These are phyloP conservation scores for Sorex fumeus DNA, from an alignment of 2,113 vertebrate species.

Conservation along the genomic window DNA sequence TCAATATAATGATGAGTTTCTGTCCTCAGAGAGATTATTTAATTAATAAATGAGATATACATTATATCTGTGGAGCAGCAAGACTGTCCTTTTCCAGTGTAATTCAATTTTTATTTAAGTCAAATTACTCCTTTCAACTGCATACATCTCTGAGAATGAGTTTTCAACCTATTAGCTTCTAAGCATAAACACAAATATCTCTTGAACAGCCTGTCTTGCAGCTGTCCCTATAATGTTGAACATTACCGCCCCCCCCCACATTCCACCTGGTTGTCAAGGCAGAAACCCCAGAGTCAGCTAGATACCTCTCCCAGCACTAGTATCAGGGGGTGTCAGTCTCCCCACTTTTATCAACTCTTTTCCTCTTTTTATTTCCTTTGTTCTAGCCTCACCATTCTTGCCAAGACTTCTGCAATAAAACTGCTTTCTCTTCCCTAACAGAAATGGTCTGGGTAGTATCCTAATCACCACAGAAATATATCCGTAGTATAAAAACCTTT, in stretches of 20 bases:
- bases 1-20: neutral
- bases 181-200: neutral
- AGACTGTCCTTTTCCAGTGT: slow-evolving; percentile 9
- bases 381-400: neutral
- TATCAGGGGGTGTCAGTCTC: neutral
- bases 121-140: slow-evolving; percentile 16
- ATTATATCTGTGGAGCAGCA: neutral
- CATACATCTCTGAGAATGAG: neutral
- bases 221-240: neutral
- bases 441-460: slow-evolving; percentile 7
- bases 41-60: slow-evolving; percentile 8
- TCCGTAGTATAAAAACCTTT: neutral
- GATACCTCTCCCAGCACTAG: neutral
- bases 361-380: neutral
- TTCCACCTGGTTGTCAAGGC: neutral
- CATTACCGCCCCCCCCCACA: neutral
- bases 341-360: neutral
- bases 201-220: neutral
- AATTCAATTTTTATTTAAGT: slow-evolving; percentile 27
- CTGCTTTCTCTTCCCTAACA: slow-evolving; percentile 29
- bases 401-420: slow-evolving; percentile 11
- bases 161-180: neutral
- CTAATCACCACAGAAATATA: slow-evolving; percentile 27
- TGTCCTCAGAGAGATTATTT: neutral
- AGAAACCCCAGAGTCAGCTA: neutral